Percentiles rank a stretch among this genome's conserved stretches.
Conservation (phyloP, 2,797 vertebrate species). For the Oophaga sylvatica region DNA sequence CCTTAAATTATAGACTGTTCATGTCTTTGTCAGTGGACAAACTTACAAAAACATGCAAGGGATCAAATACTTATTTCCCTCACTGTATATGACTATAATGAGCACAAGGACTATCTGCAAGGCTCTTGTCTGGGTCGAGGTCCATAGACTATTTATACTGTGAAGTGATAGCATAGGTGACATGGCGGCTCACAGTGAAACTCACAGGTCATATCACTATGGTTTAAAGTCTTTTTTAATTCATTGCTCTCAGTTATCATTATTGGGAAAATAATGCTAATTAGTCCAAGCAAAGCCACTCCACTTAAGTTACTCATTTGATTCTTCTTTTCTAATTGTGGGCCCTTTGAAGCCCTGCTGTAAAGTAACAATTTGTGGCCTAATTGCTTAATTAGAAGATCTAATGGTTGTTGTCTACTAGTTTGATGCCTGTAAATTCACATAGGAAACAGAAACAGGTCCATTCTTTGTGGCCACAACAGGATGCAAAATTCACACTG, state of each 20-base stretch:
- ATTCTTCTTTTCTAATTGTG: conserved; percentile 44
- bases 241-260: conserved; percentile 31
- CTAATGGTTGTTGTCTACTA: conserved; percentile 4
- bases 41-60: too few relatives aligned
- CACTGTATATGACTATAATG: not conserved
- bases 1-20: too few relatives aligned
- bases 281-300: conserved; percentile 53
- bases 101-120: too few relatives aligned
- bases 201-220: conserved; percentile 27
- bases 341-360: conserved; percentile 14
- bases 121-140: not conserved
- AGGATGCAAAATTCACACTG: not conserved
- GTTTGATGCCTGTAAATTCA: not conserved
- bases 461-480: not conserved
- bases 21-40: too few relatives aligned
- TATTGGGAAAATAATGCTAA: conserved; percentile 53
- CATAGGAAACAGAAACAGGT: not conserved
- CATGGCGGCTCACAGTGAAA: not conserved
- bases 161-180: not conserved
- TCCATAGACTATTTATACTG: not conserved
- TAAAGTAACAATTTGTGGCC: conserved; percentile 24
- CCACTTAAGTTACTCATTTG: conserved; percentile 19
- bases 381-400: conserved; percentile 32
- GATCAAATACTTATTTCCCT: too few relatives aligned
- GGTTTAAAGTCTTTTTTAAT: conserved; percentile 35